phyloP scores from a whole-genome alignment of 1,140 invertebrate species.

The Chlorops oryzae region DNA sequence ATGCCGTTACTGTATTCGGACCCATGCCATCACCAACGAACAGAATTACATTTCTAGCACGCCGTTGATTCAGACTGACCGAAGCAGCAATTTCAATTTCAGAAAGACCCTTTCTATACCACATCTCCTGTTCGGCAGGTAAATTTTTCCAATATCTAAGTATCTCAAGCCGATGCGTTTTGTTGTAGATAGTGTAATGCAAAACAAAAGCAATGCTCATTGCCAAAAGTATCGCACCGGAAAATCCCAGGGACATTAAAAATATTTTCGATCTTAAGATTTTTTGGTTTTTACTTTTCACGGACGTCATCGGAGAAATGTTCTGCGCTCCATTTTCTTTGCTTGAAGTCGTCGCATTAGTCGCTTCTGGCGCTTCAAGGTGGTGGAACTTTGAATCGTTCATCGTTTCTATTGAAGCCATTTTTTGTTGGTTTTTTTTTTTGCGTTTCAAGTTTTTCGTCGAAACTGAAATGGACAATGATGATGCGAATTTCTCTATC shows the following conservation, averaged over 20 bases:
- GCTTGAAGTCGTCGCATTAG: no score
- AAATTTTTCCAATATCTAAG: conserved; percentile 29
- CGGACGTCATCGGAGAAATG: no score
- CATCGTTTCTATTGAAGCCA: no score
- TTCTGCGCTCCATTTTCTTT: no score
- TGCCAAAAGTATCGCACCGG: conserved; percentile 27
- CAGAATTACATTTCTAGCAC: conserved; percentile 83
- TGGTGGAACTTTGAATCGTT: no score
- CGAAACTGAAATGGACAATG: no score
- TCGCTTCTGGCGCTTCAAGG: no score
- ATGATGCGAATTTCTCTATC: no score
- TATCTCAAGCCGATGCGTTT: conserved; percentile 24
- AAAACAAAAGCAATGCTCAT: conserved; percentile 42
- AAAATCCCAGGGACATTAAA: conserved; percentile 34
- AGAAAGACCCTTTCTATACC: conserved; percentile 41
- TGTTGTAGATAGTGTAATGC: conserved; percentile 31
- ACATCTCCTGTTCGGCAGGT: conserved; percentile 29
- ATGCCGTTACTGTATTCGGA: conserved; percentile 78
- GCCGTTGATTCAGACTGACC: conserved; percentile 54
- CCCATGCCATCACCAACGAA: conserved; percentile 96
- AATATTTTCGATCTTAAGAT: conserved; percentile 41
- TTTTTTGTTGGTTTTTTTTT: no score
- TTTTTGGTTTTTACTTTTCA: no score
- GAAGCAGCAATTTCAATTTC: conserved; percentile 59
- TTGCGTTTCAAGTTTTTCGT: no score